These are phyloP conservation scores for Fragum whitleyi DNA, from an alignment of 2,888 invertebrate species.

Conservation along the genomic window DNA sequence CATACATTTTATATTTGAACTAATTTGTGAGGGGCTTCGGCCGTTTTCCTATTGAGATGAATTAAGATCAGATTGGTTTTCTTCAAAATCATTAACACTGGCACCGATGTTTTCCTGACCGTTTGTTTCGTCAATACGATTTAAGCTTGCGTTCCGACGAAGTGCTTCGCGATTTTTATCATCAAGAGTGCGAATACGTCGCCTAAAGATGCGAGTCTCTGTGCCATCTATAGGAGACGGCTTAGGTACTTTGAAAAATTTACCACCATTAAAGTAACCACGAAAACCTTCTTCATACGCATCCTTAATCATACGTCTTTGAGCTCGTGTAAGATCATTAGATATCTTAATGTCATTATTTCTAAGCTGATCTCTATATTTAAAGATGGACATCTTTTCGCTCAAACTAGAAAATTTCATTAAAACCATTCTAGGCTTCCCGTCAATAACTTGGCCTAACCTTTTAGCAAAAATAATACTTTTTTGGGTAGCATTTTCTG, in stretches of 20 bases:
- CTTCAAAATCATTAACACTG: no score
- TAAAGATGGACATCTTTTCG: not conserved
- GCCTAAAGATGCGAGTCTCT: no score
- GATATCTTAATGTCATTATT: not conserved
- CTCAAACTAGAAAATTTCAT: not conserved
- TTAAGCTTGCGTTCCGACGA: not conserved
- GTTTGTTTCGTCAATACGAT: not conserved
- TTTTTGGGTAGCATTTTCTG: not conserved
- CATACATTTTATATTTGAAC: not conserved
- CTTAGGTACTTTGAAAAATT: not conserved
- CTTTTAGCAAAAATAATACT: not conserved
- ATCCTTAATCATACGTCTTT: not conserved
- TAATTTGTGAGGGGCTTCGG: constrained; percentile 28
- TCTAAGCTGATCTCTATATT: not conserved
- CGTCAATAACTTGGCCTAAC: not conserved
- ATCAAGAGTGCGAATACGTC: not conserved
- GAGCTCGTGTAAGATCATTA: not conserved
- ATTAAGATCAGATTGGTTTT: not conserved
- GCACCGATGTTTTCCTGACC: not conserved
- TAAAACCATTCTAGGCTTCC: not conserved
- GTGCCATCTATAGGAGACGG: not conserved
- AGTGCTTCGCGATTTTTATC: not conserved
- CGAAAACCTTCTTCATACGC: not conserved
- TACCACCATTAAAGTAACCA: not conserved
- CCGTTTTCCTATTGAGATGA: constrained; percentile 20